Percentiles rank a stretch among this genome's conserved stretches.
These are phyloP conservation scores for Hippocampus barbouri DNA, from an alignment of 2,113 vertebrate genomes.

Conservation along the genomic window DNA sequence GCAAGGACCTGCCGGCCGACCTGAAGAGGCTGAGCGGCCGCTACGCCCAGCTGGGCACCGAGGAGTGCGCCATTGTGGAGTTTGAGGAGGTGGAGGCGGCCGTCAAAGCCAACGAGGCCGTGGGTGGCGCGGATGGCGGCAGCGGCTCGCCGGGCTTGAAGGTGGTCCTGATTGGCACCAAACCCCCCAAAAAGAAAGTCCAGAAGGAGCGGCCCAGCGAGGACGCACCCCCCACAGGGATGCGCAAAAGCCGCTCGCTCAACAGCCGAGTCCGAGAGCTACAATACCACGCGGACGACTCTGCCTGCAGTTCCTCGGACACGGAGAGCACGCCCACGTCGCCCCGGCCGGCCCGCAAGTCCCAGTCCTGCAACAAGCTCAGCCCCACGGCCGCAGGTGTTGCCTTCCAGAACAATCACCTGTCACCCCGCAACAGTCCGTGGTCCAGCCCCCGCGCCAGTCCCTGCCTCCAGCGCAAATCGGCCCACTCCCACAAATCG, in stretches of 20 bases:
- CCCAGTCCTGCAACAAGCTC: slow-evolving; percentile 73
- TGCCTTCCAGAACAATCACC: slow-evolving; percentile 77
- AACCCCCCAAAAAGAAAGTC: slow-evolving; percentile 93
- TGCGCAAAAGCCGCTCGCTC: slow-evolving; percentile 78
- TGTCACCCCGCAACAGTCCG: slow-evolving; percentile 89
- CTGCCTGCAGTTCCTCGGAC: slow-evolving; percentile 92
- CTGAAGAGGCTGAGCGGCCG: slow-evolving; percentile 85
- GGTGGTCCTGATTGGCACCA: slow-evolving; percentile 87
- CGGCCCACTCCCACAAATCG: slow-evolving; percentile 75
- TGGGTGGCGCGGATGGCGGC: slow-evolving; percentile 65
- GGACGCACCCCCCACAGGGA: slow-evolving; percentile 52
- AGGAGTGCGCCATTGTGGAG: slow-evolving; percentile 91
- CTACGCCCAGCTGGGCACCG: slow-evolving; percentile 83
- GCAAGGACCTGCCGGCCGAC: slow-evolving; percentile 86
- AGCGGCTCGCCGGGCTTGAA: slow-evolving; percentile 72
- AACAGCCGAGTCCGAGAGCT: slow-evolving; percentile 91
- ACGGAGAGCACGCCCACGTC: slow-evolving; percentile 90
- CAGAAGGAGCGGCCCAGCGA: slow-evolving; percentile 79
- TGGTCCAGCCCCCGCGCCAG: slow-evolving; percentile 85
- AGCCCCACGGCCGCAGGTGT: slow-evolving; percentile 74
- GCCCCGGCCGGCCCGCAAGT: slow-evolving; percentile 78
- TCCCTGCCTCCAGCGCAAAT: slow-evolving; percentile 83
- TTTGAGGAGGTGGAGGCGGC: slow-evolving; percentile 95
- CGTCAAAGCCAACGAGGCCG: slow-evolving; percentile 82
- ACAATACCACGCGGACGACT: slow-evolving; percentile 87